These are phyloP conservation scores for Saccopteryx leptura DNA, from an alignment of 2,113 vertebrate genomes.

Conservation along the genomic window DNA sequence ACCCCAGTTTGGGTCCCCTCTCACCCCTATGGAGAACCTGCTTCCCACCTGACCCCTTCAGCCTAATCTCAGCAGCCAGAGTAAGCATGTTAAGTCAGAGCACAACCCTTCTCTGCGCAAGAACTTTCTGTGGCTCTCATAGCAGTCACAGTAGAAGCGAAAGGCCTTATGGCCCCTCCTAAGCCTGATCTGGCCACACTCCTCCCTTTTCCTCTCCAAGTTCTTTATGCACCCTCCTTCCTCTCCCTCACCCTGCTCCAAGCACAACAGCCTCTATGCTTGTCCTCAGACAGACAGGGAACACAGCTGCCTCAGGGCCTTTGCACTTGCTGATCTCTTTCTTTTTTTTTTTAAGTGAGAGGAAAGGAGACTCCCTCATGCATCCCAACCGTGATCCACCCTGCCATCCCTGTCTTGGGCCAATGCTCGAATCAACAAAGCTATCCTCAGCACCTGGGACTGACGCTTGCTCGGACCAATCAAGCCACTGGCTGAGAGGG, in stretches of 20 bases:
- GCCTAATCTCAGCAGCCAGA: background rate
- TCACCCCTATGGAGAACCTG: background rate
- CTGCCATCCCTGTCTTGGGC: no score
- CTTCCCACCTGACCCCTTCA: background rate
- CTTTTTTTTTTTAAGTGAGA: no score
- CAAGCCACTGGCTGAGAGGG: no score
- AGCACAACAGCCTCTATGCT: background rate
- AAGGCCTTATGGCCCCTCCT: background rate
- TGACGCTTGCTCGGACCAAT: no score
- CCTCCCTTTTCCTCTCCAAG: background rate
- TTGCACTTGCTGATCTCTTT: background rate
- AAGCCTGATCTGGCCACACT: background rate
- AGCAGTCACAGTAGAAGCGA: background rate
- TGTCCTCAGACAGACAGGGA: no score
- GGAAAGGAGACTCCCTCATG: no score
- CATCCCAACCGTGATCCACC: no score
- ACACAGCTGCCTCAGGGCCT: background rate
- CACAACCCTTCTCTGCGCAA: background rate
- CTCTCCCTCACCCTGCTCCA: background rate
- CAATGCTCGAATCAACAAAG: no score
- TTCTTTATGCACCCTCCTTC: background rate
- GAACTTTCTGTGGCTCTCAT: background rate
- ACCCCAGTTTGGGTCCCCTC: background rate
- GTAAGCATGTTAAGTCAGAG: background rate
- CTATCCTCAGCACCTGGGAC: no score